Percentiles rank a stretch among this genome's conserved stretches.
phyloP scores from a whole-genome alignment of 2,888 invertebrate species.

The Ennomos erosarius region DNA sequence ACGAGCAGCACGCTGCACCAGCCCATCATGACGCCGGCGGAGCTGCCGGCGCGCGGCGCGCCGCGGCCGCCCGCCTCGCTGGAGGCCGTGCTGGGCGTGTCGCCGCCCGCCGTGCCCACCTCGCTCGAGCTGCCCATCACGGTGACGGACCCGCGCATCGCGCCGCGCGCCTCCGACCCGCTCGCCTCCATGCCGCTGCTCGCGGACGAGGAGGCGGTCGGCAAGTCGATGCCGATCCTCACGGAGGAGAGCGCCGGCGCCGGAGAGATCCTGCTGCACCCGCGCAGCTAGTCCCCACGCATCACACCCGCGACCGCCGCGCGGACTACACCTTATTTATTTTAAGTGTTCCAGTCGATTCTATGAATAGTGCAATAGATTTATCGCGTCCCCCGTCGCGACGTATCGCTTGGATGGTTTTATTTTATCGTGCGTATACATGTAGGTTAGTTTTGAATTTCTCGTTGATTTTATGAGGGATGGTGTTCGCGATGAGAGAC shows the following conservation, averaged over 20 bases:
- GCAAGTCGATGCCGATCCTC: slow-evolving; percentile 76
- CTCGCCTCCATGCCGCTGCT: slow-evolving; percentile 85
- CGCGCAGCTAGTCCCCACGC: slow-evolving; percentile 56
- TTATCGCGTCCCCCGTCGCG: slow-evolving; percentile 44
- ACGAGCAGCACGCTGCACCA: slow-evolving; percentile 91
- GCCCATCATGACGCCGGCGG: slow-evolving; percentile 93
- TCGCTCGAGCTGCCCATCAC: slow-evolving; percentile 91
- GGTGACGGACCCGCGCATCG: slow-evolving; percentile 90
- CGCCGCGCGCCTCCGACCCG: slow-evolving; percentile 81
- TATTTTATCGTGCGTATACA: slow-evolving; percentile 26
- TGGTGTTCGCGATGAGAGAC: slow-evolving; percentile 23
- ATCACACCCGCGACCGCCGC: neutral
- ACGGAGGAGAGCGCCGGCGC: slow-evolving; percentile 63
- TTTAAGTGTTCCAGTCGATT: slow-evolving; percentile 21
- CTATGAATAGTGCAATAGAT: slow-evolving; percentile 61
- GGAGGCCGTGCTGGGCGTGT: slow-evolving; percentile 86
- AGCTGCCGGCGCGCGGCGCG: slow-evolving; percentile 86
- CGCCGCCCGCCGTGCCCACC: slow-evolving; percentile 86
- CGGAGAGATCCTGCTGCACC: slow-evolving; percentile 70
- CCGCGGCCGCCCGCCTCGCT: slow-evolving; percentile 69
- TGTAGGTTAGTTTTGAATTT: slow-evolving; percentile 11
- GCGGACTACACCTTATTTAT: slow-evolving; percentile 30
- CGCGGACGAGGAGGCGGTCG: slow-evolving; percentile 77
- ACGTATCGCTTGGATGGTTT: slow-evolving; percentile 25
- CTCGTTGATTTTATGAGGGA: slow-evolving; percentile 19